Percentiles rank a stretch among this genome's conserved stretches.
Evolutionary conservation across 1,140 invertebrate species (phyloP).

Genomic region (Drosophila pachea): DNA sequence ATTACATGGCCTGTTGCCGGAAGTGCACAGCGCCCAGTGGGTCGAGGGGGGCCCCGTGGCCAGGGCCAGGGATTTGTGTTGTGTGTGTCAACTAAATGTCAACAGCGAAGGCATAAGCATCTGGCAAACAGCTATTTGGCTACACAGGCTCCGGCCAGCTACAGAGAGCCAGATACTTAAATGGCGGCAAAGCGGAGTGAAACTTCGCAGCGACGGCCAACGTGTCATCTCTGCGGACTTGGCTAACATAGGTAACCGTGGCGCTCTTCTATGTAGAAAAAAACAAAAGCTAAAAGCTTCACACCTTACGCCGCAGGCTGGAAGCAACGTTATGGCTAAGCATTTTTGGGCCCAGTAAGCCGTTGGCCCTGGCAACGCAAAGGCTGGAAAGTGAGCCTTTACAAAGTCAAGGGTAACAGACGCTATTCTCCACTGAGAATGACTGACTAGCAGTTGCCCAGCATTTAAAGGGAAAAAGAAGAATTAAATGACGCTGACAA

Average conservation of each 20-base stretch:
- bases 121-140: constrained; percentile 6
- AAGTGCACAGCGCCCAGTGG: constrained; percentile 35
- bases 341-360: constrained; percentile 20
- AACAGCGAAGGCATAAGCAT: constrained; percentile 60
- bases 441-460: neutral
- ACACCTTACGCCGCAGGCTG: neutral
- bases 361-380: constrained; percentile 45
- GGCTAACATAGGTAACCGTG: neutral
- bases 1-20: constrained; percentile 59
- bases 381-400: constrained; percentile 6
- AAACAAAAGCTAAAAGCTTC: constrained; percentile 28
- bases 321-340: constrained; percentile 21
- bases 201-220: constrained; percentile 24
- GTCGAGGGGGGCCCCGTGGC: neutral
- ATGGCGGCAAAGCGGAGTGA: constrained; percentile 38
- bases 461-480: too few species aligned
- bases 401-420: constrained; percentile 41
- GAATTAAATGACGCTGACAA: too few species aligned
- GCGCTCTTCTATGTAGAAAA: constrained; percentile 9
- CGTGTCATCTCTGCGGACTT: neutral
- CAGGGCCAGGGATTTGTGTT: constrained; percentile 23
- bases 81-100: constrained; percentile 73
- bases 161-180: constrained; percentile 12
- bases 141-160: constrained; percentile 31
- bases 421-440: neutral